Evolutionary conservation across 2,113 vertebrate genomes (phyloP).

Genomic region (Hirundichthys speculiger): DNA sequence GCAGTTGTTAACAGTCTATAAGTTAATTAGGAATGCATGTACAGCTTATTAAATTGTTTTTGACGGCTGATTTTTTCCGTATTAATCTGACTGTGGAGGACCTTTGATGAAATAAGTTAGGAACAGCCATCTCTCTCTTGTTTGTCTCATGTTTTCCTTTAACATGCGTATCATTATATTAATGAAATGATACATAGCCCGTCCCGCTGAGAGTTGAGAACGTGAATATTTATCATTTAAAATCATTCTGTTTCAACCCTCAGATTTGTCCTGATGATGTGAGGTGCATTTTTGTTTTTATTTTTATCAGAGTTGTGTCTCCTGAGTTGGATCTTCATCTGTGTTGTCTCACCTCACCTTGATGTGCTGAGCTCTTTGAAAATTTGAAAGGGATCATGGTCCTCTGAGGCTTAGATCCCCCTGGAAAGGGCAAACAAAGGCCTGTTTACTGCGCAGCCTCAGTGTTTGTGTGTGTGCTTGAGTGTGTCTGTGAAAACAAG

Average conservation of each 20-base stretch:
- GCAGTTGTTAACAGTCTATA: too few relatives aligned
- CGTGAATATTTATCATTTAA: conserved; percentile 5
- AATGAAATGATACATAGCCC: too few relatives aligned
- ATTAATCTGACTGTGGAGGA: neutral
- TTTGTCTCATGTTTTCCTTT: too few relatives aligned
- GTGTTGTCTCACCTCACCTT: conserved; percentile 13
- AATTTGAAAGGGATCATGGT: conserved; percentile 29
- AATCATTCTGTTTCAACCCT: neutral
- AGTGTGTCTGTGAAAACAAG: conserved; percentile 11
- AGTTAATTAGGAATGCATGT: too few relatives aligned
- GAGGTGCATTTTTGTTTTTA: neutral
- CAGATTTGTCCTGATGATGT: neutral
- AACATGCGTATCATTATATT: too few relatives aligned
- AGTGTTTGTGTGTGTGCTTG: conserved; percentile 7
- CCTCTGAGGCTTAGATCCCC: conserved; percentile 27
- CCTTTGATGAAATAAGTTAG: neutral
- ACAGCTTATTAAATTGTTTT: too few relatives aligned
- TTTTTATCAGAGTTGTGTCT: neutral
- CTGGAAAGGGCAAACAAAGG: conserved; percentile 30
- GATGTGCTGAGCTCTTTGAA: conserved; percentile 27
- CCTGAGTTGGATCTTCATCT: conserved; percentile 30
- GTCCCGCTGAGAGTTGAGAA: neutral
- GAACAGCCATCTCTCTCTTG: neutral
- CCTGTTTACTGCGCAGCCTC: conserved; percentile 13
- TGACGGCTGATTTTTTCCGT: too few relatives aligned